phyloP scores from a whole-genome alignment of 2,113 vertebrate species.

The Malurus melanocephalus region DNA sequence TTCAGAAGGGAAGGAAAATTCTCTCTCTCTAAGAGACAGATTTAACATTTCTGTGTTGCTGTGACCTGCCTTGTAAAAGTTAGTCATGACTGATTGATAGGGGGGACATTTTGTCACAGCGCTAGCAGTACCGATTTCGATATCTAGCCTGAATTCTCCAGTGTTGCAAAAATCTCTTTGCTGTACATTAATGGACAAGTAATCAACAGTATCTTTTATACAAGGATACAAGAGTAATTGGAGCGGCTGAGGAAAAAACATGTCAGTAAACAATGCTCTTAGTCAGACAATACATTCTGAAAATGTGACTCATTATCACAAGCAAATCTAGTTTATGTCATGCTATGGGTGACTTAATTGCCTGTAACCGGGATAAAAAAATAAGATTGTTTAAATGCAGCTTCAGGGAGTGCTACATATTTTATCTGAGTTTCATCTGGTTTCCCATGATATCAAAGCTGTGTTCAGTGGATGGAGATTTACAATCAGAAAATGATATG shows the following conservation, averaged over 20 bases:
- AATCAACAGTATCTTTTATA: neutral
- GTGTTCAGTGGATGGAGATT: slow-evolving; percentile 35
- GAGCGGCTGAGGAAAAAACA: neutral
- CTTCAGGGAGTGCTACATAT: slow-evolving; percentile 33
- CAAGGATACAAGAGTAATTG: neutral
- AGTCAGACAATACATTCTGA: neutral
- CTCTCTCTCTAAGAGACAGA: neutral
- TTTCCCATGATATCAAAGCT: slow-evolving; percentile 59
- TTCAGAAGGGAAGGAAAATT: neutral
- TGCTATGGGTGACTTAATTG: neutral
- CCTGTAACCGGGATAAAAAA: neutral
- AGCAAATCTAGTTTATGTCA: neutral
- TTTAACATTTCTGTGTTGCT: neutral
- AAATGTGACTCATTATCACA: neutral
- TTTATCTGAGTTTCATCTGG: slow-evolving; percentile 46
- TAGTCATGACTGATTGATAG: neutral
- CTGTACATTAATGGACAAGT: neutral
- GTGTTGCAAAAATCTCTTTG: neutral
- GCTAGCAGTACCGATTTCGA: neutral
- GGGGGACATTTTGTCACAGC: neutral
- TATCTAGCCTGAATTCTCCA: neutral
- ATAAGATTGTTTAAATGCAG: slow-evolving; percentile 5
- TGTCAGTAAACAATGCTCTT: neutral
- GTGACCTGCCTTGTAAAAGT: neutral
- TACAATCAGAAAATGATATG: slow-evolving; percentile 42